phyloP scores from a whole-genome alignment of 2,797 vertebrate species.

The Brachyrhaphis roseni region DNA sequence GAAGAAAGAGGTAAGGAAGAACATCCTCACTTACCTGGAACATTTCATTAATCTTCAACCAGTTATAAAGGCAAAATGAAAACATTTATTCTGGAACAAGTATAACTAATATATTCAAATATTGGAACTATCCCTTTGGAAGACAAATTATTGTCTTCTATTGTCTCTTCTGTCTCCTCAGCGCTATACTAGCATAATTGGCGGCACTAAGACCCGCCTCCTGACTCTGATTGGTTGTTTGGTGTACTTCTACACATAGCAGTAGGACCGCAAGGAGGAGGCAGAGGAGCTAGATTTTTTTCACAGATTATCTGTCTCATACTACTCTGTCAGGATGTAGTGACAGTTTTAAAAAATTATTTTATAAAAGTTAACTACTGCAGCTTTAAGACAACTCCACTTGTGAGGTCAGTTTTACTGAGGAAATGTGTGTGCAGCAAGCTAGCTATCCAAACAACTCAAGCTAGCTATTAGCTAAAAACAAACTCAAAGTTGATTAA shows the following conservation, averaged over 20 bases:
- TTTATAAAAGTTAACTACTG: neutral
- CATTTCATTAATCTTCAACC: slow-evolving; percentile 39
- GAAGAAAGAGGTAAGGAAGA: slow-evolving; percentile 14
- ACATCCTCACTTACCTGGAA: slow-evolving; percentile 67
- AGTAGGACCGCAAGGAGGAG: neutral
- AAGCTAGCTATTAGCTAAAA: neutral
- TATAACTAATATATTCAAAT: neutral
- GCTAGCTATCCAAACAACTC: neutral
- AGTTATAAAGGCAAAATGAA: slow-evolving; percentile 34
- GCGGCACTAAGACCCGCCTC: no score
- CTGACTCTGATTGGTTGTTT: neutral
- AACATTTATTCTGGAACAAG: neutral
- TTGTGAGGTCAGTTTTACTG: neutral
- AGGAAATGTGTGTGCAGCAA: neutral
- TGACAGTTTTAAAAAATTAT: neutral
- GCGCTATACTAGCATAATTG: no score
- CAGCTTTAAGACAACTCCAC: neutral
- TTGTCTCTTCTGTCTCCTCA: neutral
- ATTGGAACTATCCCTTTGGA: neutral
- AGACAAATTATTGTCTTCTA: neutral
- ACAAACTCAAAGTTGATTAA: neutral
- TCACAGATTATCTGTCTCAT: neutral
- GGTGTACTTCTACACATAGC: neutral
- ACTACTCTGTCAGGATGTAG: neutral
- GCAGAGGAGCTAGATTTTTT: neutral